Evolutionary conservation across 2,888 invertebrate species (phyloP).

Genomic region (Luperina nickerlii): DNA sequence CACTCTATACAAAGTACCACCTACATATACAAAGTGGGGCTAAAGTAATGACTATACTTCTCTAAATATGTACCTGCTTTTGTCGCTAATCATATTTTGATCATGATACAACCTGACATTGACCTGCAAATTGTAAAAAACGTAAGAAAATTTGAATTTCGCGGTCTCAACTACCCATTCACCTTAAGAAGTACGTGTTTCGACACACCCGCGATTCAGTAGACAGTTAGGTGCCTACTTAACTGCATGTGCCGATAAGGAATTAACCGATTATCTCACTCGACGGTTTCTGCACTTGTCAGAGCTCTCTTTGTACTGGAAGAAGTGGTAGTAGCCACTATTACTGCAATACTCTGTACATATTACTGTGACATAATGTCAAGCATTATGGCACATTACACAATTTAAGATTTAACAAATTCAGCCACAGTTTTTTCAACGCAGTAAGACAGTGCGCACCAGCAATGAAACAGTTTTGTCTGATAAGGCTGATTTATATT

Average conservation of each 20-base stretch:
- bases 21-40: too few species aligned
- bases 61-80: too few species aligned
- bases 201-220: not conserved
- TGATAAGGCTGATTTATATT: not conserved
- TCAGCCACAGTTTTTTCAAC: not conserved
- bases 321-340: not conserved
- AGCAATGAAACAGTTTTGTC: not conserved
- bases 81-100: too few species aligned
- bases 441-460: not conserved
- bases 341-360: not conserved
- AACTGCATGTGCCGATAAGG: not conserved
- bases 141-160: too few species aligned
- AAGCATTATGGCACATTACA: not conserved
- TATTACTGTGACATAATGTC: not conserved
- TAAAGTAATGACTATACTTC: too few species aligned
- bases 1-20: too few species aligned
- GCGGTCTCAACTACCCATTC: too few species aligned
- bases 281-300: slow-evolving; percentile 18
- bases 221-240: not conserved
- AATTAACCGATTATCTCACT: slow-evolving; percentile 25
- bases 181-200: not conserved
- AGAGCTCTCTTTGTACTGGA: slow-evolving; percentile 12
- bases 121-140: too few species aligned
- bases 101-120: too few species aligned
- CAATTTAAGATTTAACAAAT: not conserved